Percentiles rank a stretch among this genome's conserved stretches.
Evolutionary conservation across 2,888 invertebrate species (phyloP).

Genomic region (Hedychridium roseum): DNA sequence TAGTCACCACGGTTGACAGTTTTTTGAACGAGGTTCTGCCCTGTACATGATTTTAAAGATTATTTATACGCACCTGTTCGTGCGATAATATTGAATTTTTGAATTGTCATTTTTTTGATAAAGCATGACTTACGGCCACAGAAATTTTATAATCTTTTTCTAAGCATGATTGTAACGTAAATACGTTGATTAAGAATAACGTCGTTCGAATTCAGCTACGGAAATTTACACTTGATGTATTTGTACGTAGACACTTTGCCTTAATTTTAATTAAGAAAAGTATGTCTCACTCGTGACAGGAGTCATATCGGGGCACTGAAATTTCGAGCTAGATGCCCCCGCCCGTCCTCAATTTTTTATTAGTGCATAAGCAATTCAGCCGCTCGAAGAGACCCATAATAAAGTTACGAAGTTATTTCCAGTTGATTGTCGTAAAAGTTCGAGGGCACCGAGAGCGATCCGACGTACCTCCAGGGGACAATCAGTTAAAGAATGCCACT

Average conservation of each 20-base stretch:
- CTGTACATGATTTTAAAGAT: slow-evolving; percentile 5
- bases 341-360: slow-evolving; percentile 45
- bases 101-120: too few species aligned
- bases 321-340: slow-evolving; percentile 21
- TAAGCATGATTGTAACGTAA: too few species aligned
- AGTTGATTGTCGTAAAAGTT: slow-evolving; percentile 57
- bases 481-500: slow-evolving; percentile 56
- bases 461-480: slow-evolving; percentile 50
- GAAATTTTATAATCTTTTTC: too few species aligned
- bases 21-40: background rate
- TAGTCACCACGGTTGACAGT: background rate
- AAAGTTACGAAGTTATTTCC: slow-evolving; percentile 57
- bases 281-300: background rate
- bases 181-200: too few species aligned
- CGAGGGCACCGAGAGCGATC: slow-evolving; percentile 36
- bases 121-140: too few species aligned
- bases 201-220: too few species aligned
- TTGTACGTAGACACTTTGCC: too few species aligned
- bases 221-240: too few species aligned
- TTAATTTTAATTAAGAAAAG: too few species aligned
- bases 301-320: slow-evolving; percentile 20
- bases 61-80: slow-evolving; percentile 2
- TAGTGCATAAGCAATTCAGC: slow-evolving; percentile 30
- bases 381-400: slow-evolving; percentile 42
- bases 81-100: slow-evolving; percentile 1